These are phyloP conservation scores for Lemur catta DNA, from an alignment of 2,797 vertebrate genomes.

Conservation along the genomic window DNA sequence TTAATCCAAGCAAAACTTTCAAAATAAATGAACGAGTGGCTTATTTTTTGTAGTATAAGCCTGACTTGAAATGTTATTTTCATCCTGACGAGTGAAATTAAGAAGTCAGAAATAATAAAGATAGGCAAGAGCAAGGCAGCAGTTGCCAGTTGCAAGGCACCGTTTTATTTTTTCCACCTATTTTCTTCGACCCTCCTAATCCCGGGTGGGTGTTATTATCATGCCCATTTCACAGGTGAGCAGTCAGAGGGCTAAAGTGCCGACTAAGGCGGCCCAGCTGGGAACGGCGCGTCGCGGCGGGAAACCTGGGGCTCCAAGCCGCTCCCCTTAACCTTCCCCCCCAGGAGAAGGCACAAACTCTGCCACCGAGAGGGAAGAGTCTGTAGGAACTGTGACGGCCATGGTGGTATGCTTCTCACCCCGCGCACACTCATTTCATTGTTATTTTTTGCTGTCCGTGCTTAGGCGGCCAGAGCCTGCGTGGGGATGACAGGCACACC, in stretches of 20 bases:
- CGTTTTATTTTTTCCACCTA: not conserved
- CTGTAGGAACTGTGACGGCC: not conserved
- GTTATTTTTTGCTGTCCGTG: rapidly evolving
- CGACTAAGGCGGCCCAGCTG: not conserved
- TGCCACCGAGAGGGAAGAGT: not conserved
- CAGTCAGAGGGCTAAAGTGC: not conserved
- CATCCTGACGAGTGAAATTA: not conserved
- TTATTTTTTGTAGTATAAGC: not conserved
- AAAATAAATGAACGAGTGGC: not conserved
- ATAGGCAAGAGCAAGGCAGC: not conserved
- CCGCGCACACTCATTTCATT: rapidly evolving
- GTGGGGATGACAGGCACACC: not conserved
- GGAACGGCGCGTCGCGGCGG: not conserved
- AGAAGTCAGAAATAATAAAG: not conserved
- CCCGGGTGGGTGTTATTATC: not conserved
- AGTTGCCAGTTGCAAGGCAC: not conserved
- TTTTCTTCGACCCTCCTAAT: not conserved
- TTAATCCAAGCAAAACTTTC: not conserved
- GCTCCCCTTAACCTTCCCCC: not conserved
- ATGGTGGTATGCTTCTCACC: too few relatives aligned
- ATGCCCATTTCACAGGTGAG: not conserved
- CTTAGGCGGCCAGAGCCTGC: not conserved
- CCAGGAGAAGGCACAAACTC: not conserved
- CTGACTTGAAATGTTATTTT: not conserved
- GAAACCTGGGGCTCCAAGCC: not conserved